A percentile compares a stretch with the other conserved stretches of the same genome.
Evolutionary conservation across 2,888 invertebrate species (phyloP).

Genomic region (Catocala fraxini): DNA sequence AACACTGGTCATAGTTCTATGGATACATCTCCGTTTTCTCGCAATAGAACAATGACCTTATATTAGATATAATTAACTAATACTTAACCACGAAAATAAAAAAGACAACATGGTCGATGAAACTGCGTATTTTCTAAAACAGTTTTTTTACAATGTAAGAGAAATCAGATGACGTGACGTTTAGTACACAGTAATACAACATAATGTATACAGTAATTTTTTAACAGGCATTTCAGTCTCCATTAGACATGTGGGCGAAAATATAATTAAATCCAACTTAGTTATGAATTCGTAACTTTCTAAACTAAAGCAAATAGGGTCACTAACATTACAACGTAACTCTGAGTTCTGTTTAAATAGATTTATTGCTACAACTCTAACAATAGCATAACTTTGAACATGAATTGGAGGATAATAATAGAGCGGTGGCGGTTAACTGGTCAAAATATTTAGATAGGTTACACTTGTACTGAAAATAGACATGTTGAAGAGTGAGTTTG

Average conservation of each 20-base stretch:
- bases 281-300: slow-evolving; percentile 35
- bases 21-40: too few relatives aligned
- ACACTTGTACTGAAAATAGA: not conserved
- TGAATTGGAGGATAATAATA: slow-evolving; percentile 7
- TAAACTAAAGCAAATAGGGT: slow-evolving; percentile 41
- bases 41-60: too few relatives aligned
- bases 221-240: not conserved
- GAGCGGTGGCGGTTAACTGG: not conserved
- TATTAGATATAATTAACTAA: too few relatives aligned
- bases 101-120: too few relatives aligned
- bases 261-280: slow-evolving; percentile 30
- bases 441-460: not conserved
- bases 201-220: too few relatives aligned
- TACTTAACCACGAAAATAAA: too few relatives aligned
- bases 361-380: slow-evolving; percentile 9
- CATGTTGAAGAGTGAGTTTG: not conserved
- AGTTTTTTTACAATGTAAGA: too few relatives aligned
- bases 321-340: slow-evolving; percentile 12
- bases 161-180: too few relatives aligned
- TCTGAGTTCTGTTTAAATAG: slow-evolving; percentile 1
- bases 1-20: too few relatives aligned
- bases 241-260: not conserved
- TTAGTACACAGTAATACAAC: too few relatives aligned
- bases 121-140: too few relatives aligned
- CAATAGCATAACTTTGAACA: slow-evolving; percentile 4